Conservation (phyloP, 2,113 vertebrate genomes). For the Stegostoma tigrinum region DNA sequence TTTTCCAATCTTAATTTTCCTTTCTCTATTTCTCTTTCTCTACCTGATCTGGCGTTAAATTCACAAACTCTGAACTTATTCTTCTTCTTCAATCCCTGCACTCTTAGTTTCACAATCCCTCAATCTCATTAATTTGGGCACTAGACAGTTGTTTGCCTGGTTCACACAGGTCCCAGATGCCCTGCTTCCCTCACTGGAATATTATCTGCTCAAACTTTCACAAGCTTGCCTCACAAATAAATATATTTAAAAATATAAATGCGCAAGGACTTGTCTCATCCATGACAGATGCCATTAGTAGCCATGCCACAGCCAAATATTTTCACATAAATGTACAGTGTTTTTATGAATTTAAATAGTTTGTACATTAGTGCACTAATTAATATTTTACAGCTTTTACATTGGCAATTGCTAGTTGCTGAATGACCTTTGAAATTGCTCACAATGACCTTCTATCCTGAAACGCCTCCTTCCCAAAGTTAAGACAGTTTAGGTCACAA, state of each 20-base stretch:
- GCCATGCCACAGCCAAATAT: not conserved
- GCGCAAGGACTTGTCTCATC: not conserved
- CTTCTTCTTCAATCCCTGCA: not conserved
- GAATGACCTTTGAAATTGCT: constrained; percentile 17
- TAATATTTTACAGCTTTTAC: not conserved
- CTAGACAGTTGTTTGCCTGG: not conserved
- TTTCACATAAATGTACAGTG: not conserved
- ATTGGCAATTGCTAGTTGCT: not conserved
- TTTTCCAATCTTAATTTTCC: not conserved
- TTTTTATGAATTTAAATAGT: not conserved
- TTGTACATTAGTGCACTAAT: not conserved
- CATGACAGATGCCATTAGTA: not conserved
- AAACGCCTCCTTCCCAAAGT: not conserved
- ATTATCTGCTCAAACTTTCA: not conserved
- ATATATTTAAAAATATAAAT: not conserved
- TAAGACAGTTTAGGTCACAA: not conserved
- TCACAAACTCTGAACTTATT: not conserved
- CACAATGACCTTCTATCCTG: not conserved
- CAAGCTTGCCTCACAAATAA: not conserved
- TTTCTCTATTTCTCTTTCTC: not conserved
- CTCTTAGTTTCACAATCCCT: not conserved
- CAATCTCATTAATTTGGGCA: not conserved
- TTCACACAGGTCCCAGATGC: not conserved
- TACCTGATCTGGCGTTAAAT: not conserved
- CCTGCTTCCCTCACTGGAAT: not conserved